Base-by-base conservation (phyloP, 2,888 invertebrate genomes). In the Tipula lateralis region DNA sequence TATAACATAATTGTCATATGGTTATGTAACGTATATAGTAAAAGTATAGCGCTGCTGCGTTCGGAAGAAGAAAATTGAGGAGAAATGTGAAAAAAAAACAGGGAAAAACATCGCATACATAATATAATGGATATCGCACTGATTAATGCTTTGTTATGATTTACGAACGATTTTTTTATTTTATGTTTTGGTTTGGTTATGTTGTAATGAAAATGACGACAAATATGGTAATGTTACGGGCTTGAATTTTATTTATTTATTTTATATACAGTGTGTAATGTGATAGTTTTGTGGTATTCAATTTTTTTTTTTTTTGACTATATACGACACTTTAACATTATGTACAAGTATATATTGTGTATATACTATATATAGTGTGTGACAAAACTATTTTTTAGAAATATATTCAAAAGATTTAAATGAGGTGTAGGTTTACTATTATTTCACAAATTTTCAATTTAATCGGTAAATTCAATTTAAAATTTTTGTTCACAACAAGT, bases 1-100 rank as follows among this genome's bases (percentile, higher is more conserved):
- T 66, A 66, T 66, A 66, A 66, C 66, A 66, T 66, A 66, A 66
- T 66, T 66, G 66, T 66, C 66, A 66, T 66, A 66, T 66, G 66
- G 66, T 66, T 66, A 66, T 66, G 66, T 66, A 66, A 66, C 66
- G 66, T 66, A 66, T 39, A 39, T 66, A 19, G 44, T 50, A 50
- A 16, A 50, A 50, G 12, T 7, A 36, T 12, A 32, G 32, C 39
- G 39, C 39, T n/a, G 13, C 13, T n/a, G 13, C 13, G 9, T 39
- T 32, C n/a, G 16, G n/a, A 44, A 5, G 16, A 1, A 0, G 7
- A 66, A 66, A 1, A 24, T n/a, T n/a, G n/a, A 66, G 66, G 66
- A 66, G 66, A 66, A 66, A 66, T 66, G 66, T 50, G 66, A 12
- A 66, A 39, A 39, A 7, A 13, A 66, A 24, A 9, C 66, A 66